Conservation (phyloP, 2,113 vertebrate genomes). For the Myanophis thanlyinensis region DNA sequence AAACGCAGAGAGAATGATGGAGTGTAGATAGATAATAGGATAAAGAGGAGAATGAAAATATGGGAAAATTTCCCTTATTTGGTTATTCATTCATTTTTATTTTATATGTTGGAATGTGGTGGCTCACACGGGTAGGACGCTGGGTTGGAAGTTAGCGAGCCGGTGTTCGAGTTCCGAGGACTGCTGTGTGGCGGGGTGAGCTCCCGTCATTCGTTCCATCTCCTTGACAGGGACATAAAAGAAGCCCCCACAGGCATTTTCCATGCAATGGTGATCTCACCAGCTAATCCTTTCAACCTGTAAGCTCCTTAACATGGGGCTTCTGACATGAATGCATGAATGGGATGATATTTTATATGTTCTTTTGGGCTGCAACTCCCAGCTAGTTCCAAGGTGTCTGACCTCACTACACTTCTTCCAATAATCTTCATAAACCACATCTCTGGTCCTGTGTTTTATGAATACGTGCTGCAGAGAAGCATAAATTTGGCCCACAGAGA, state of each 20-base stretch:
- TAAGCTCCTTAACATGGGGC: background rate
- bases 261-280: background rate
- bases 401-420: background rate
- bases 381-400: background rate
- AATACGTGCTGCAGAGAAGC: background rate
- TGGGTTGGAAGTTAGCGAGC: background rate
- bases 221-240: background rate
- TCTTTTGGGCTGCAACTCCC: background rate
- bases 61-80: background rate
- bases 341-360: background rate
- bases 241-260: background rate
- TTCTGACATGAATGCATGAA: background rate
- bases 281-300: background rate
- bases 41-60: background rate
- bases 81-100: background rate
- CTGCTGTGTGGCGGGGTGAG: background rate
- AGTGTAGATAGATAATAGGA: background rate
- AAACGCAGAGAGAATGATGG: background rate
- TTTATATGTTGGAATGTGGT: background rate
- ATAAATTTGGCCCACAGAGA: background rate
- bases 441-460: background rate
- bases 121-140: background rate
- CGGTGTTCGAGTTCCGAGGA: background rate
- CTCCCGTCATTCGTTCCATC: background rate
- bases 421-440: background rate